Evolutionary conservation across 2,888 invertebrate genomes (phyloP).

Genomic region (Ennomos quercinarius): DNA sequence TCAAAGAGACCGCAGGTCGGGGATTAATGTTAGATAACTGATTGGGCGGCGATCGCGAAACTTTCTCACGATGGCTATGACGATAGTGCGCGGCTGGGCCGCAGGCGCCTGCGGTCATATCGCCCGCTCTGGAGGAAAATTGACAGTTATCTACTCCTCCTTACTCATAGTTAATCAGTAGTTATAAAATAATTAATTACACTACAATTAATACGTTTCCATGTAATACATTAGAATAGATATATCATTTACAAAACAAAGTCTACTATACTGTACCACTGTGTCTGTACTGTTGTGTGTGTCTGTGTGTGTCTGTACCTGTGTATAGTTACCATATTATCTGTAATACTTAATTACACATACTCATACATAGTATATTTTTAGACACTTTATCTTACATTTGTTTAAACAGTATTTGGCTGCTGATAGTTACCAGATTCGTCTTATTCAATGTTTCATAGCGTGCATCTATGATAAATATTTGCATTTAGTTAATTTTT

Average conservation of each 20-base stretch:
- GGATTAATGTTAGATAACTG: conserved; percentile 69
- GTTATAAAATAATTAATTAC: conserved; percentile 39
- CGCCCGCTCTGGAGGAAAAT: conserved; percentile 47
- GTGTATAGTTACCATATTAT: too few relatives aligned
- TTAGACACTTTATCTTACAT: background rate
- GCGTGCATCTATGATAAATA: conserved; percentile 35
- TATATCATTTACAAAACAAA: too few relatives aligned
- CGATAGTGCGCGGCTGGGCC: conserved; percentile 50
- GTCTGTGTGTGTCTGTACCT: too few relatives aligned
- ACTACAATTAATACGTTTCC: conserved; percentile 8
- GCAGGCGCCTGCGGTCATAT: conserved; percentile 42
- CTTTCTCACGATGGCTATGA: conserved; percentile 72
- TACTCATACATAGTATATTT: conserved; percentile 6
- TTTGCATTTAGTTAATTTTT: conserved; percentile 36
- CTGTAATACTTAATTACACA: background rate
- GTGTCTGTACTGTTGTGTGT: too few relatives aligned
- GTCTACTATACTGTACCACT: too few relatives aligned
- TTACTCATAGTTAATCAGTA: conserved; percentile 44
- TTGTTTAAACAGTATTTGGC: conserved; percentile 23
- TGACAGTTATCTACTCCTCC: conserved; percentile 50
- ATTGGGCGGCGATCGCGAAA: conserved; percentile 71
- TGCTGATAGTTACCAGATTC: conserved; percentile 20
- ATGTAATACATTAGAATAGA: background rate
- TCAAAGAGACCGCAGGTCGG: conserved; percentile 73
- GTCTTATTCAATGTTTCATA: conserved; percentile 23